These are phyloP conservation scores for Rhynchomys soricoides DNA, from an alignment of 2,113 vertebrate species.

Conservation along the genomic window DNA sequence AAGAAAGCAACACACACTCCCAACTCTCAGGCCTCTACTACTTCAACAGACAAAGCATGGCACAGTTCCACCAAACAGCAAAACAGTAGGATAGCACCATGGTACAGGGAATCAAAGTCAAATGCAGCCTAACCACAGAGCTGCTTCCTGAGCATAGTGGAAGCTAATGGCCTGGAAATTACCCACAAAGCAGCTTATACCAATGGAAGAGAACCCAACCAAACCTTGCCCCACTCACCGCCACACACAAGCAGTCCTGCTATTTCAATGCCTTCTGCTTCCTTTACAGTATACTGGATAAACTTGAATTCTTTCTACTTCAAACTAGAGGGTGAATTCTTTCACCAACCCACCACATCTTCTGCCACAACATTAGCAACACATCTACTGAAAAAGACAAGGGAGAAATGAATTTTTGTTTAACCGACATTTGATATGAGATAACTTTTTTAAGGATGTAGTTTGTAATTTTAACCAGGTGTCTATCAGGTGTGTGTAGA, in stretches of 20 bases:
- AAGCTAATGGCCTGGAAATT: neutral
- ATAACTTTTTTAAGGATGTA: neutral
- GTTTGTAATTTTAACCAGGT: neutral
- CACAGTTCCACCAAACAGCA: neutral
- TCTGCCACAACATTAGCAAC: neutral
- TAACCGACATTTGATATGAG: constrained; percentile 20
- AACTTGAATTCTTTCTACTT: neutral
- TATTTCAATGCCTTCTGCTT: neutral
- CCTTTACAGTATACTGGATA: neutral
- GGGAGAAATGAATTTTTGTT: neutral
- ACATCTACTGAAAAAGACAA: neutral
- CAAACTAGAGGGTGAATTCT: neutral
- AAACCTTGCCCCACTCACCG: neutral
- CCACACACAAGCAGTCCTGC: neutral
- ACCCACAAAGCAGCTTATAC: neutral
- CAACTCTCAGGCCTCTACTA: neutral
- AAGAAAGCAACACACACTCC: neutral
- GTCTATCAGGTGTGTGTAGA: neutral
- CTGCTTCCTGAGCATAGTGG: neutral
- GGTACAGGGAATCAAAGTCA: no score
- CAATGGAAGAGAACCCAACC: neutral
- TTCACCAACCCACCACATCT: neutral
- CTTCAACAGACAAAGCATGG: neutral
- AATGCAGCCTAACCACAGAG: neutral
- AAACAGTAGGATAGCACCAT: neutral